Evolutionary conservation across 2,888 invertebrate genomes (phyloP).

Genomic region (Leucophenga maculata): DNA sequence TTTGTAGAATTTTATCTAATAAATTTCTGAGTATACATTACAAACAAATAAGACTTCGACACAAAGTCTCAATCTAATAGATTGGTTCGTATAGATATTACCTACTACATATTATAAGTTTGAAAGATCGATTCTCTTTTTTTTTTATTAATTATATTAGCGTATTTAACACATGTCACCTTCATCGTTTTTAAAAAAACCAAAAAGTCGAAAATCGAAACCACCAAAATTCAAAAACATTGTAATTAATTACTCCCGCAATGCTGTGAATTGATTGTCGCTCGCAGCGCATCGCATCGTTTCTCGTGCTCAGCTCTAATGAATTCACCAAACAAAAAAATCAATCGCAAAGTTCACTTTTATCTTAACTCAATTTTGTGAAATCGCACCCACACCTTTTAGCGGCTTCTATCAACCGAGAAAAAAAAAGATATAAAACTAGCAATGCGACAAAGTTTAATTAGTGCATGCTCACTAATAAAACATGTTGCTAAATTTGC

Average conservation of each 20-base stretch:
- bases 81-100: too few relatives aligned
- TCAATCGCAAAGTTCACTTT: slow-evolving; percentile 18
- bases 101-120: too few relatives aligned
- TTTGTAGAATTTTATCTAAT: too few relatives aligned
- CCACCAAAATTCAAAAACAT: slow-evolving; percentile 20
- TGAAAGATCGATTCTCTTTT: too few relatives aligned
- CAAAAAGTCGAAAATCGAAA: slow-evolving; percentile 9
- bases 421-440: slow-evolving; percentile 40
- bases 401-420: slow-evolving; percentile 61
- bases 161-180: slow-evolving; percentile 39
- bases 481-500: slow-evolving; percentile 56
- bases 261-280: neutral
- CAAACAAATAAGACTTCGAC: too few relatives aligned
- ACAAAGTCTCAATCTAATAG: too few relatives aligned
- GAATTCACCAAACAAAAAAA: slow-evolving; percentile 53
- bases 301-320: slow-evolving; percentile 52
- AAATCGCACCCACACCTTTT: slow-evolving; percentile 62
- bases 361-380: slow-evolving; percentile 44
- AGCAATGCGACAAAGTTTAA: slow-evolving; percentile 54
- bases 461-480: slow-evolving; percentile 67
- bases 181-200: slow-evolving; percentile 33
- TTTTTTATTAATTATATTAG: slow-evolving; percentile 40
- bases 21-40: too few relatives aligned
- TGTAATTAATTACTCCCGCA: slow-evolving; percentile 47
- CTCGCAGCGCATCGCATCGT: slow-evolving; percentile 32